Percentiles rank a stretch among this genome's conserved stretches.
phyloP scores from a whole-genome alignment of 1,140 invertebrate genomes.

The Linepithema humile region DNA sequence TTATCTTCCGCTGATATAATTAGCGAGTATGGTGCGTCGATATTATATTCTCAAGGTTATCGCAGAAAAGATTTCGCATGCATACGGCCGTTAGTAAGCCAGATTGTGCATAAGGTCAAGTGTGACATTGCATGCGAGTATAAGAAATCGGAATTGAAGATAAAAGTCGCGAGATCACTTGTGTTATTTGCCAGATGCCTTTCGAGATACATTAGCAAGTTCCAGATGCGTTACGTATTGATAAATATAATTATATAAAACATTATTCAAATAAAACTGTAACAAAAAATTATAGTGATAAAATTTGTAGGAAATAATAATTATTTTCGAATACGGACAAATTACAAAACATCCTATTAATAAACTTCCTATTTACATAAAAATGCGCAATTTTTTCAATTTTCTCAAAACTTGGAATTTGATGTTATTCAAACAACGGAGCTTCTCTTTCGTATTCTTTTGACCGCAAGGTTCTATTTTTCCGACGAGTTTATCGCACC shows the following conservation, averaged over 20 bases:
- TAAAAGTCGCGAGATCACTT: slow-evolving; percentile 41
- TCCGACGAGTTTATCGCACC: not conserved
- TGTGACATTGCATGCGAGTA: slow-evolving; percentile 51
- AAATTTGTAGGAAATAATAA: too few relatives aligned
- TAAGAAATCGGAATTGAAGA: slow-evolving; percentile 40
- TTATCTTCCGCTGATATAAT: slow-evolving; percentile 64
- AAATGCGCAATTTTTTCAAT: too few relatives aligned
- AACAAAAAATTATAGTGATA: too few relatives aligned
- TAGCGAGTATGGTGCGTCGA: slow-evolving; percentile 40
- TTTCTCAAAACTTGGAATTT: too few relatives aligned
- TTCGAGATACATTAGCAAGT: not conserved
- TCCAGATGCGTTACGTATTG: not conserved
- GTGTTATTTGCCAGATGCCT: slow-evolving; percentile 33
- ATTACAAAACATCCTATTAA: too few relatives aligned
- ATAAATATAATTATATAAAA: not conserved
- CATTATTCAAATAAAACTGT: too few relatives aligned
- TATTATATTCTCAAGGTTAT: slow-evolving; percentile 66
- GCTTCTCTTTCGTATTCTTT: not conserved
- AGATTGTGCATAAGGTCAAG: slow-evolving; percentile 65
- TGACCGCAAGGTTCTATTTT: not conserved
- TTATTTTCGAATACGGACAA: too few relatives aligned
- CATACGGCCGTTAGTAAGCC: slow-evolving; percentile 33
- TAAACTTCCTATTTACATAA: too few relatives aligned
- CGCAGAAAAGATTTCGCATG: slow-evolving; percentile 54
- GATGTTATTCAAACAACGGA: too few relatives aligned